phyloP scores from a whole-genome alignment of 2,888 invertebrate species.

The Thera britannica region DNA sequence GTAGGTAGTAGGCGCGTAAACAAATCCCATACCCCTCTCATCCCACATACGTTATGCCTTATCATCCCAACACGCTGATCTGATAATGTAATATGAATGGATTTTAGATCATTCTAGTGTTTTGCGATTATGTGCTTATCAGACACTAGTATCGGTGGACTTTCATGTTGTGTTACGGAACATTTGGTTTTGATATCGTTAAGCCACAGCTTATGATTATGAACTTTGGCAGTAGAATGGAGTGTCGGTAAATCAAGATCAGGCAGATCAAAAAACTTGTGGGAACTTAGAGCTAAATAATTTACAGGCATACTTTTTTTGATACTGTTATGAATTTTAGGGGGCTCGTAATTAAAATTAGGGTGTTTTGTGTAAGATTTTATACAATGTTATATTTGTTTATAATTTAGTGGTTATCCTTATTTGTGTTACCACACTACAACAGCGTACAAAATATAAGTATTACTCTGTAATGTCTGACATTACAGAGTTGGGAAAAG shows the following conservation, averaged over 20 bases:
- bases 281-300: too few relatives aligned
- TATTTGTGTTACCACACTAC: too few relatives aligned
- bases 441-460: too few relatives aligned
- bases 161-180: slow-evolving; percentile 11
- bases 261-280: background rate
- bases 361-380: too few relatives aligned
- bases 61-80: slow-evolving; percentile 5
- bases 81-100: background rate
- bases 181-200: slow-evolving; percentile 5
- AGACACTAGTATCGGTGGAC: slow-evolving; percentile 4
- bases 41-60: background rate
- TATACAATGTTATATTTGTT: too few relatives aligned
- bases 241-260: background rate
- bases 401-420: too few relatives aligned
- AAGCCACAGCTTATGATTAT: slow-evolving; percentile 5
- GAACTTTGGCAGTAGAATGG: slow-evolving; percentile 1
- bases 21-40: background rate
- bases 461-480: too few relatives aligned
- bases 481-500: too few relatives aligned
- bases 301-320: too few relatives aligned
- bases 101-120: slow-evolving; percentile 3
- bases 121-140: background rate
- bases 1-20: background rate
- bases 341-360: too few relatives aligned
- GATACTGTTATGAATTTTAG: too few relatives aligned